Evolutionary conservation across 2,113 vertebrate genomes (phyloP), one percentile per base, ranked within the genome.

Genomic region (Psilopsiagon aymara): DNA sequence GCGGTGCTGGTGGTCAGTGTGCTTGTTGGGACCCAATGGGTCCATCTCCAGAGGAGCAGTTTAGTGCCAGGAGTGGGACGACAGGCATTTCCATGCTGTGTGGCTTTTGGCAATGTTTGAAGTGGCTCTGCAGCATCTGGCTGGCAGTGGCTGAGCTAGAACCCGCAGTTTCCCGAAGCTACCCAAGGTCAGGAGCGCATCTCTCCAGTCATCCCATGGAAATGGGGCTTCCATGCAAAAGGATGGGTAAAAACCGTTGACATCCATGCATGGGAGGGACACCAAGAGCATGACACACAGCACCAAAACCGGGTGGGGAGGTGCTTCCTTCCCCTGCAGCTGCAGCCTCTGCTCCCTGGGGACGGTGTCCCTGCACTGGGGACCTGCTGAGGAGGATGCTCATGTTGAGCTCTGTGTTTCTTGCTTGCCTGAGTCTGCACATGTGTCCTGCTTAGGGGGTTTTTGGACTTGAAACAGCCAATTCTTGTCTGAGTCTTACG

Each of bases 111-210:
- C 77, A 53, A 25, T 4, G 25, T 44, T 86, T 41, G 37, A 27
- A 52, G 10, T 68, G 64, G 55, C 60, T 92, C n/a, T 28, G 52
- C 21, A 74, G 52, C 75, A 12, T 77, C 67, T 66, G 82, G 35
- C 59, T 9, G 29, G 59, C n/a, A 25, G 7, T 7, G 69, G 57
- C 66, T 75, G 57, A 63, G 78, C 69, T 81, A 39, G 75, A 91
- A 39, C 14, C 11, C 1, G 0, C 23, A 71, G 27, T 60, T 71
- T 83, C 66, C 79, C 71, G 55, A 39, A 76, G 64, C 33, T 79
- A 8, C 64, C 41, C n/a, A 6, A 24, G 59, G 51, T 29, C 0
- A 0, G 82, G 64, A 83, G 41, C 0, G 0, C 43, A 4, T 70
- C 69, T 88, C 37, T 81, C 25, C 60, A 13, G 13, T 68, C 4